These are phyloP conservation scores for Silurus asotus DNA, from an alignment of 2,113 vertebrate species.

Conservation along the genomic window DNA sequence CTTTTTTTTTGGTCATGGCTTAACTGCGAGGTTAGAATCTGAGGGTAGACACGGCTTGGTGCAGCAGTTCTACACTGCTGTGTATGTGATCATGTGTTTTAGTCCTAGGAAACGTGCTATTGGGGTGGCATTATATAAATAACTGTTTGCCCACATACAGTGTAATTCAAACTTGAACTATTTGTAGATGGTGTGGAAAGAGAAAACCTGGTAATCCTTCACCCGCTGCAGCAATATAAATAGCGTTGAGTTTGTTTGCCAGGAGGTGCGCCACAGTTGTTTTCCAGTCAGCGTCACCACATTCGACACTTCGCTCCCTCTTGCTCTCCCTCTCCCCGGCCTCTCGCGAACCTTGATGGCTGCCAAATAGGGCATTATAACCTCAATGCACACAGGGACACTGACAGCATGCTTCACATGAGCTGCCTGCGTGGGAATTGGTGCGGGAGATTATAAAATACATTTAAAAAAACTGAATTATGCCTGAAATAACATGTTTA, in stretches of 20 bases:
- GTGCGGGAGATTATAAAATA: background rate
- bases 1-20: constrained; percentile 19
- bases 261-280: constrained; percentile 65
- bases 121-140: constrained; percentile 31
- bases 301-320: constrained; percentile 32
- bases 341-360: constrained; percentile 42
- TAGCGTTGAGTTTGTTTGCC: constrained; percentile 59
- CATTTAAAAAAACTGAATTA: background rate
- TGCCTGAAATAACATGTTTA: background rate
- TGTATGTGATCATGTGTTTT: constrained; percentile 28
- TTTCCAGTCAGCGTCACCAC: constrained; percentile 62
- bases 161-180: constrained; percentile 53
- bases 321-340: constrained; percentile 47
- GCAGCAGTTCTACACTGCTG: constrained; percentile 19
- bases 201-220: constrained; percentile 55
- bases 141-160: constrained; percentile 35
- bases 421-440: background rate
- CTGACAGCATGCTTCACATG: background rate
- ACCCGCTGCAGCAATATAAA: constrained; percentile 59
- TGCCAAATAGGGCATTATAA: constrained; percentile 52
- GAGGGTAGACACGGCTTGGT: constrained; percentile 16
- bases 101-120: constrained; percentile 35
- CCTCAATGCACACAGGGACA: constrained; percentile 30
- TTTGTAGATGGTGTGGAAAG: constrained; percentile 59
- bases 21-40: constrained; percentile 24